A percentile compares a stretch with the other conserved stretches of the same genome.
Evolutionary conservation across 2,113 vertebrate species (phyloP).

Genomic region (Sceloporus tristichus): DNA sequence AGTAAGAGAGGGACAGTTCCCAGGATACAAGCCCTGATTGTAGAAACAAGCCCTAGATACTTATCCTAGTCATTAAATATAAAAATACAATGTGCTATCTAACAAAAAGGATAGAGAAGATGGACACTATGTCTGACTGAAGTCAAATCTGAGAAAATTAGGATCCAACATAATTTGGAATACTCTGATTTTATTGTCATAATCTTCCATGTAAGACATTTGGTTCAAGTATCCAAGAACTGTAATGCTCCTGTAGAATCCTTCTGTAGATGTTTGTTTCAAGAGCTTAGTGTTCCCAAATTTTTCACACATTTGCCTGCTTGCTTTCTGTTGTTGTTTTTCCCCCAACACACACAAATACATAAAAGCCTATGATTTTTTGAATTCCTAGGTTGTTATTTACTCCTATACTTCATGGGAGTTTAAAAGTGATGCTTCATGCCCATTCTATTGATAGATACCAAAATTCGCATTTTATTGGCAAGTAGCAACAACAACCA

Average conservation of each 20-base stretch:
- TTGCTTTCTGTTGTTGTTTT: neutral
- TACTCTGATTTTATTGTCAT: neutral
- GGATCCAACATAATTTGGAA: fast-evolving
- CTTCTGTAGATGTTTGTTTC: conserved; percentile 3
- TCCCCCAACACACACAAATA: neutral
- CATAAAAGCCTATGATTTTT: conserved; percentile 9
- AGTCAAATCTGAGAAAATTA: neutral
- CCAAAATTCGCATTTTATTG: neutral
- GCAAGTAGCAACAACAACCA: neutral
- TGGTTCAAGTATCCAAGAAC: neutral
- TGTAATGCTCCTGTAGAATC: neutral
- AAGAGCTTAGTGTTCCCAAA: neutral
- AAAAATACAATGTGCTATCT: neutral
- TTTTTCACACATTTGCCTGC: neutral
- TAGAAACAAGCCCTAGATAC: neutral
- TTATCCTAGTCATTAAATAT: neutral
- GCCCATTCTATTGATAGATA: neutral
- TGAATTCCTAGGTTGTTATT: neutral
- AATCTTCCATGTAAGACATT: neutral
- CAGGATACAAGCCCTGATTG: neutral
- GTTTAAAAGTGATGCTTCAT: neutral
- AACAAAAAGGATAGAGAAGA: neutral
- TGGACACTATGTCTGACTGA: neutral
- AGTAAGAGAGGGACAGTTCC: too few relatives aligned
- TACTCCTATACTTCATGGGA: neutral